Evolutionary conservation across 2,797 vertebrate species (phyloP), one percentile per base, ranked within the genome.

Genomic region (Gila robusta): DNA sequence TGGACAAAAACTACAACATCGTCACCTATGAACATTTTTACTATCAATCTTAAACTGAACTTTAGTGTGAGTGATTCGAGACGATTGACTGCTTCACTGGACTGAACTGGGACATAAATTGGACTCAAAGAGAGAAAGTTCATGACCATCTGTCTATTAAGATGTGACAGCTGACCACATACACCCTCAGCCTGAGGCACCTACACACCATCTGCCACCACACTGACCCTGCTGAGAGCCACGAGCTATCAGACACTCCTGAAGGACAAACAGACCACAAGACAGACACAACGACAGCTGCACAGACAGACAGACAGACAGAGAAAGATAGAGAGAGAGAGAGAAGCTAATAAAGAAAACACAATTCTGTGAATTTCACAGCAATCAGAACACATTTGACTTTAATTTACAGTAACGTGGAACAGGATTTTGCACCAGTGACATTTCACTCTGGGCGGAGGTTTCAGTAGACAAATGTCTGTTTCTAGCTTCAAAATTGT

Each of bases 71-170:
- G 26, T 52, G 71, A 9, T 21, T 76, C 1, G 39, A 64, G 28
- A 35, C 16, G 41, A 74, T 47, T 83, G 41, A 84, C 47, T 69
- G 73, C 83, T 78, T 26, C 35, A 84, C 66, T 54, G 32, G 72
- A 64, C 62, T 80, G 64, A 77, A 74, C 56, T 82, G 86, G 72
- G 37, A 86, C 66, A 88, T 84, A 78, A 86, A 86, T 79, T 79
- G 59, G 77, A 56, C 64, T 35, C 35, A 41, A 72, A 85, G 17
- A 81, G 79, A 76, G 84, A 85, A 67, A 88, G 87, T 86, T 88
- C 78, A 88, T 39, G 71, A 86, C 86, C 88, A 89, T 89, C 89
- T 89, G 89, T 81, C 79, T 80, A 76, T 72, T 78, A 76, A 88
- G 84, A 87, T 81, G 77, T 88, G 84, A 88, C 85, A 89, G 84